These are phyloP conservation scores for Lagopus leucura DNA, from an alignment of 2,113 vertebrate species.

Conservation along the genomic window DNA sequence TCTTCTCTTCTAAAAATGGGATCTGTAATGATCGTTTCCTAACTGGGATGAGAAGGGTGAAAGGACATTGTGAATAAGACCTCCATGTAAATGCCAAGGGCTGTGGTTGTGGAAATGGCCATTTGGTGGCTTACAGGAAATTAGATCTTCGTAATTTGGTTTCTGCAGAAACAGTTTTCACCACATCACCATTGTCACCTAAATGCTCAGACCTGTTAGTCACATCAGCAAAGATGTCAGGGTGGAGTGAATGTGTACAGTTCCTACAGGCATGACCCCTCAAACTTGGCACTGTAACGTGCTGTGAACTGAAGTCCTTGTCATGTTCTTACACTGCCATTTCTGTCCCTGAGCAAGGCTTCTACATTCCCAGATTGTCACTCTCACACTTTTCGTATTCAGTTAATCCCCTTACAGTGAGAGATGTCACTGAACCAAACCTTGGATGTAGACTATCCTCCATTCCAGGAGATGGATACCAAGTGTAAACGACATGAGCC, in stretches of 20 bases:
- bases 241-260: neutral
- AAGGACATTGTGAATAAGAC: neutral
- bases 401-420: neutral
- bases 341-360: conserved; percentile 6
- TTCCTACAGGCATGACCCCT: neutral
- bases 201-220: neutral
- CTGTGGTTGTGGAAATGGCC: neutral
- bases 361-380: neutral
- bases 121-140: neutral
- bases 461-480: neutral
- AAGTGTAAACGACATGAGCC: neutral
- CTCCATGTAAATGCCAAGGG: neutral
- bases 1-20: neutral
- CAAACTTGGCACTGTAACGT: neutral
- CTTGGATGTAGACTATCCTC: neutral
- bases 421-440: neutral
- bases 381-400: neutral
- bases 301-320: conserved; percentile 7
- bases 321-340: neutral
- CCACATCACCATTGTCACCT: neutral
- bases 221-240: neutral
- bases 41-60: neutral
- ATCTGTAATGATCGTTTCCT: neutral
- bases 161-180: neutral
- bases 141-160: neutral